phyloP scores from a whole-genome alignment of 2,113 vertebrate species.

The Carassius gibelio region DNA sequence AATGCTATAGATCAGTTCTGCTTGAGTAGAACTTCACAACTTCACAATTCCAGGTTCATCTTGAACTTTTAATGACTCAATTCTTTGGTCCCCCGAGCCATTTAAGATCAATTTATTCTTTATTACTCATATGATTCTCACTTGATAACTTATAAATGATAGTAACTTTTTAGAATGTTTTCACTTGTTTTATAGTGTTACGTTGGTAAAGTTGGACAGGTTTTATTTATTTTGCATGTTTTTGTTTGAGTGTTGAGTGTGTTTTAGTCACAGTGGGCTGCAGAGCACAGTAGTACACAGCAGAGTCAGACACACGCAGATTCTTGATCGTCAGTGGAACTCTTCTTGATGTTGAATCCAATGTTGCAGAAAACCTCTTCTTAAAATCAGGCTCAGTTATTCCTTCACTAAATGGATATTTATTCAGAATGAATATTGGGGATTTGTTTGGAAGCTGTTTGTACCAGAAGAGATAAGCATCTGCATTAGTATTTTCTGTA shows the following conservation, averaged over 20 bases:
- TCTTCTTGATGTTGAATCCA: too few relatives aligned
- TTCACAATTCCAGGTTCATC: background rate
- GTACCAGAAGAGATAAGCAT: background rate
- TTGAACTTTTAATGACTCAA: background rate
- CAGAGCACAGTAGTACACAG: too few relatives aligned
- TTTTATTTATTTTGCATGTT: background rate
- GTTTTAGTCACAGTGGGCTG: background rate
- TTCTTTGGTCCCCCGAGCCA: background rate
- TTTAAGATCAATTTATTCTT: background rate
- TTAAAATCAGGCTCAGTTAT: background rate
- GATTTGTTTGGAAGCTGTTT: background rate
- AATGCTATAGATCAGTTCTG: background rate
- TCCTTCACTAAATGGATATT: background rate
- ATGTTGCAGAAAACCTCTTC: too few relatives aligned
- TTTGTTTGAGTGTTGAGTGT: background rate
- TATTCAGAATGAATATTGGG: background rate
- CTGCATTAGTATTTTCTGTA: background rate
- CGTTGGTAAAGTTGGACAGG: background rate
- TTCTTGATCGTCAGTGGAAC: too few relatives aligned
- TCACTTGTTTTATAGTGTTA: background rate
- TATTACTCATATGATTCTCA: background rate
- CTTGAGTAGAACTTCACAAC: background rate
- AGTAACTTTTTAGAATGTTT: background rate
- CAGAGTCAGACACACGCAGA: too few relatives aligned
- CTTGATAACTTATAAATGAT: background rate